A percentile compares a stretch with the other conserved stretches of the same genome.
Evolutionary conservation across 92 coral and sea anemone species (phyloP).

Genomic region (Porites evermanni): DNA sequence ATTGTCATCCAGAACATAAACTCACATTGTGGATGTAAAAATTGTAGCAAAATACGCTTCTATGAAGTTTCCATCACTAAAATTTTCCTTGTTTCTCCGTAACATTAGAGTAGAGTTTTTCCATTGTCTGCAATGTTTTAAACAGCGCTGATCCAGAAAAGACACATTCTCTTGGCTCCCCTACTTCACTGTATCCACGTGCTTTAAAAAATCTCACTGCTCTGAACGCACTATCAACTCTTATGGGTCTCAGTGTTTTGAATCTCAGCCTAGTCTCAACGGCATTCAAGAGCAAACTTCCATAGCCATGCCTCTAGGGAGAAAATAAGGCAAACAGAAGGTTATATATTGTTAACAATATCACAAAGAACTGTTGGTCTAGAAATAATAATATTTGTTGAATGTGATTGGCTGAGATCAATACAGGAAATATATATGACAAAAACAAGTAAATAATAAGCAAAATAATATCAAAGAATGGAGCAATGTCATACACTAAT

Average conservation of each 20-base stretch:
- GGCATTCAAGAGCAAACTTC: slow-evolving; percentile 66
- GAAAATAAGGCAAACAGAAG: not conserved
- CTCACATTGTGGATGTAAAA: not conserved
- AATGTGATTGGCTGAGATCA: too few species aligned
- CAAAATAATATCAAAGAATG: too few species aligned
- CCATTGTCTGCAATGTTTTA: slow-evolving; percentile 87
- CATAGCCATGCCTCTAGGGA: slow-evolving; percentile 83
- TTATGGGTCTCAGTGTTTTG: slow-evolving; percentile 69
- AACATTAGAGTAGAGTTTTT: slow-evolving; percentile 44
- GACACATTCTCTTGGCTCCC: slow-evolving; percentile 76
- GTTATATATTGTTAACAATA: too few species aligned
- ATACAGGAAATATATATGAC: too few species aligned
- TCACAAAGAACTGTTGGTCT: too few species aligned
- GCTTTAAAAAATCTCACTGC: slow-evolving; percentile 83
- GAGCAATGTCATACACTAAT: too few species aligned
- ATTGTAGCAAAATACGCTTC: not conserved
- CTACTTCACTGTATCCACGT: slow-evolving; percentile 77
- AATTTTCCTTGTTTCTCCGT: not conserved
- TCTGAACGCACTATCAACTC: slow-evolving; percentile 88
- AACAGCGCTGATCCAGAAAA: slow-evolving; percentile 84
- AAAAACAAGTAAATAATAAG: too few species aligned
- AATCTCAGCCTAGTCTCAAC: slow-evolving; percentile 74
- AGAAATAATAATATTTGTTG: too few species aligned
- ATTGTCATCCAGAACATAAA: not conserved
- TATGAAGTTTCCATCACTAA: too few species aligned